A percentile compares a stretch with the other conserved stretches of the same genome.
phyloP scores from a whole-genome alignment of 2,797 vertebrate genomes.

The Morelia viridis region DNA sequence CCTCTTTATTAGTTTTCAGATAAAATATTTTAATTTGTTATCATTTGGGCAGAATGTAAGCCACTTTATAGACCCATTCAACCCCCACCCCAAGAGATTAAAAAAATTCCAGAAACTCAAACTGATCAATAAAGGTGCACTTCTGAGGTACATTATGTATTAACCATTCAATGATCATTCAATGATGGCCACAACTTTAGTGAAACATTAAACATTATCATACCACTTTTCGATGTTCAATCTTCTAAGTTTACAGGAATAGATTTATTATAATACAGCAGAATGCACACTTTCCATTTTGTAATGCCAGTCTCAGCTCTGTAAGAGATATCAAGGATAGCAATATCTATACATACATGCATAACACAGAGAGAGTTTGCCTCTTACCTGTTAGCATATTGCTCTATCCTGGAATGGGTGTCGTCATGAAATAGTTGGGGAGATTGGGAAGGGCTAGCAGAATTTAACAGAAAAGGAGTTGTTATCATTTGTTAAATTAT shows the following conservation, averaged over 20 bases:
- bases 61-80: neutral
- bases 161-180: neutral
- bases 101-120: neutral
- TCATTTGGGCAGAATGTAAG: neutral
- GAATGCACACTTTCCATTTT: neutral
- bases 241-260: neutral
- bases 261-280: neutral
- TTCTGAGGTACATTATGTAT: neutral
- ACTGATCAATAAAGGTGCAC: neutral
- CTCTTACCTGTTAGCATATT: conserved; percentile 92
- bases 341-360: too few relatives aligned
- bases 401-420: conserved; percentile 97
- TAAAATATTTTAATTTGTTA: neutral
- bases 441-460: conserved; percentile 86
- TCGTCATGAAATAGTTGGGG: conserved; percentile 95
- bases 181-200: neutral
- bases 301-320: neutral
- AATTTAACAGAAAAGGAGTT: conserved; percentile 44
- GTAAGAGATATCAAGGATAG: neutral
- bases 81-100: neutral
- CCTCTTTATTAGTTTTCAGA: neutral
- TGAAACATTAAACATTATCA: neutral
- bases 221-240: neutral
- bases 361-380: neutral
- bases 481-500: neutral